Conservation (phyloP, 2,888 invertebrate genomes). For the Shargacucullia verbasci region DNA sequence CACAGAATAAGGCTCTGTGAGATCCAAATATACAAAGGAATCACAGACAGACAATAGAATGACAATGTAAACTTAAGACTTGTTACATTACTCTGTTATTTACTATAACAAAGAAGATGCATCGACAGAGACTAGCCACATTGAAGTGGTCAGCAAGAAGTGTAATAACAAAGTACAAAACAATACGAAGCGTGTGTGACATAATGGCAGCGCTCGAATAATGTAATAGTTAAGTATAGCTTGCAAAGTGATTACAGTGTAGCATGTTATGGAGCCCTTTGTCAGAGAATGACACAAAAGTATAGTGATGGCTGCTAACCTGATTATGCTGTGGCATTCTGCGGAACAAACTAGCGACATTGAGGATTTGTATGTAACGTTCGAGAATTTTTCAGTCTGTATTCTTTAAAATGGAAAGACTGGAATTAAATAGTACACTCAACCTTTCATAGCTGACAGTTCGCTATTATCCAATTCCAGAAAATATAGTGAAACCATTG, state of each 20-base stretch:
- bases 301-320: conserved; percentile 4
- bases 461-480: neutral
- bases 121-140: conserved; percentile 16
- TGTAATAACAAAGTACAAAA: conserved; percentile 17
- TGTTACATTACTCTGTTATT: neutral
- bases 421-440: too few relatives aligned
- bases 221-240: conserved; percentile 18
- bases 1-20: too few relatives aligned
- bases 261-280: conserved; percentile 11
- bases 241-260: conserved; percentile 26
- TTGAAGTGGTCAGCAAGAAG: conserved; percentile 42
- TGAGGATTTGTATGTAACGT: neutral
- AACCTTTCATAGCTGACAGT: too few relatives aligned
- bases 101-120: neutral
- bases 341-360: neutral
- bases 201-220: conserved; percentile 26
- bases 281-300: conserved; percentile 12
- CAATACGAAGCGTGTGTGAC: conserved; percentile 18
- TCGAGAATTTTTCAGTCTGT: too few relatives aligned
- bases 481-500: neutral
- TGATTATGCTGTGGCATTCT: conserved; percentile 1
- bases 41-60: neutral
- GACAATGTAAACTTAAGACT: neutral
- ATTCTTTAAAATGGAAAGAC: too few relatives aligned
- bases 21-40: too few relatives aligned